Evolutionary conservation across 1,140 invertebrate species (phyloP).

Genomic region (Aphidius ervi): DNA sequence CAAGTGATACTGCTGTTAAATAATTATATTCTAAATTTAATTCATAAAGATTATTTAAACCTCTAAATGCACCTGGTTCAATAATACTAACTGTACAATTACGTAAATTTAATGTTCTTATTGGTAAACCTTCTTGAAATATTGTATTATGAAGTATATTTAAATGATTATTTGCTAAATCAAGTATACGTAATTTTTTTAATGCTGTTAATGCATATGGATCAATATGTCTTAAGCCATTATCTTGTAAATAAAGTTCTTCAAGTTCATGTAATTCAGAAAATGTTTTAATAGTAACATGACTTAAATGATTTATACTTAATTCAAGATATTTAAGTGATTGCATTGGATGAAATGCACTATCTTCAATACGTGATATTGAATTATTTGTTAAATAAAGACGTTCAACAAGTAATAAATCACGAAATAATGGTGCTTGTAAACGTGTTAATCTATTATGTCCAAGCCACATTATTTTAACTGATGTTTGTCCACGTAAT

Average conservation of each 20-base stretch:
- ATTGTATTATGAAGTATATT: conserved; percentile 55
- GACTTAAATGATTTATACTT: conserved; percentile 67
- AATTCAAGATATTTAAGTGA: conserved; percentile 73
- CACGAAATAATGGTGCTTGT: conserved; percentile 68
- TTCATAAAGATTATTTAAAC: conserved; percentile 63
- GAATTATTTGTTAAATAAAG: conserved; percentile 81
- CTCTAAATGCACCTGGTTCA: conserved; percentile 62
- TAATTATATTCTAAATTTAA: conserved; percentile 71
- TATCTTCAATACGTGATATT: conserved; percentile 74
- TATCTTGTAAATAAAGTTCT: conserved; percentile 62
- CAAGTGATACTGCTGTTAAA: conserved; percentile 62
- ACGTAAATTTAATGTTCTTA: conserved; percentile 57
- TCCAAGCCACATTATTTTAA: conserved; percentile 84
- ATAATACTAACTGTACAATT: conserved; percentile 62
- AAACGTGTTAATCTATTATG: conserved; percentile 74
- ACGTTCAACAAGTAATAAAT: conserved; percentile 69
- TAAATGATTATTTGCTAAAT: conserved; percentile 62
- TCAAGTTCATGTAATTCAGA: conserved; percentile 66
- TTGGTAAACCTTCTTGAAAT: conserved; percentile 60
- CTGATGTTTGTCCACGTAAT: conserved; percentile 70
- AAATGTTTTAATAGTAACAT: conserved; percentile 65
- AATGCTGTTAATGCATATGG: conserved; percentile 58
- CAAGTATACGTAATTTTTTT: conserved; percentile 58
- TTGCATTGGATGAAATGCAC: conserved; percentile 71
- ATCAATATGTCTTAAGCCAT: conserved; percentile 57